Conservation (phyloP, 1,140 invertebrate species). For the Grapholita molesta region DNA sequence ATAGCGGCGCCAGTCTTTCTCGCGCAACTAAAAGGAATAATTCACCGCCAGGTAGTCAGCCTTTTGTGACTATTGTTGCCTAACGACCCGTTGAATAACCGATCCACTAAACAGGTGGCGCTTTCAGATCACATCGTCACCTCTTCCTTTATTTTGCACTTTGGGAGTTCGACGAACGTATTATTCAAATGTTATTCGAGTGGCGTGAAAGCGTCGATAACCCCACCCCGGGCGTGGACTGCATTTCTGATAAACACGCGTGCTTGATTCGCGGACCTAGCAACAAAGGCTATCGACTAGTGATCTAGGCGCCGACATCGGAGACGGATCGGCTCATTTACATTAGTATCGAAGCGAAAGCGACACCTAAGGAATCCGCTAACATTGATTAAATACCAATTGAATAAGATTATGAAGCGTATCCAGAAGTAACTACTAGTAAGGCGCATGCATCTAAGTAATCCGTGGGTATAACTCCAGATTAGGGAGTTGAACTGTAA, state of each 20-base stretch:
- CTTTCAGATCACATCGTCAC: slow-evolving; percentile 16
- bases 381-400: slow-evolving; percentile 50
- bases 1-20: background rate
- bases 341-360: slow-evolving; percentile 54
- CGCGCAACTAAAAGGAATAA: slow-evolving; percentile 21
- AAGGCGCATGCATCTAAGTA: slow-evolving; percentile 25
- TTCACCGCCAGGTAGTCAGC: slow-evolving; percentile 48
- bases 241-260: slow-evolving; percentile 59
- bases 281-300: slow-evolving; percentile 33
- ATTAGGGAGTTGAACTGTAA: background rate
- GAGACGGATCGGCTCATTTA: slow-evolving; percentile 50
- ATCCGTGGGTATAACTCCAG: slow-evolving; percentile 1
- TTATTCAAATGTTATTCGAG: slow-evolving; percentile 74
- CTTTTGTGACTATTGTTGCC: slow-evolving; percentile 50
- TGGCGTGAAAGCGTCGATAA: slow-evolving; percentile 73
- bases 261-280: slow-evolving; percentile 34
- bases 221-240: slow-evolving; percentile 60
- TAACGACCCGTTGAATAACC: slow-evolving; percentile 56
- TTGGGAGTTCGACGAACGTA: slow-evolving; percentile 70
- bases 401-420: slow-evolving; percentile 43
- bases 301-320: slow-evolving; percentile 22
- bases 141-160: slow-evolving; percentile 46
- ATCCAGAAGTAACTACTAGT: slow-evolving; percentile 21
- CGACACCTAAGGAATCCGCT: slow-evolving; percentile 27
- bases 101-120: slow-evolving; percentile 41